Percentiles rank a stretch among this genome's conserved stretches.
Conservation (phyloP, 2,113 vertebrate genomes). For the Ascaphus truei region DNA sequence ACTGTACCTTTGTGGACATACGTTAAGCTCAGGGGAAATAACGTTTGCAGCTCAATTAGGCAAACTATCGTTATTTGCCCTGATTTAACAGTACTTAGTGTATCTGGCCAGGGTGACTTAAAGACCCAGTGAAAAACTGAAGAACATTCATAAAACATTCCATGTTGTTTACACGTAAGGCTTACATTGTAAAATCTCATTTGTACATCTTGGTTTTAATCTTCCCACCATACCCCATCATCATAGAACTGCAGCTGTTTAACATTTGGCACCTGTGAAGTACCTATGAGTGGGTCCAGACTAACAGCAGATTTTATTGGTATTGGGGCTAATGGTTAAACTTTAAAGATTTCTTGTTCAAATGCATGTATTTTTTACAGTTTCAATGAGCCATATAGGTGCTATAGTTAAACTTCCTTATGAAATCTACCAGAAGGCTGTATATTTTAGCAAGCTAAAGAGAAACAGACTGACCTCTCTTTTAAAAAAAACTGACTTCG, state of each 20-base stretch:
- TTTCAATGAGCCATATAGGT: slow-evolving; percentile 46
- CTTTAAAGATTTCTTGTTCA: slow-evolving; percentile 67
- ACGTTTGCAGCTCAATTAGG: no score
- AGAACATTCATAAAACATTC: slow-evolving; percentile 56
- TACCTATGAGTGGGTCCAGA: slow-evolving; percentile 50
- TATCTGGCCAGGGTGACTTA: slow-evolving; percentile 54
- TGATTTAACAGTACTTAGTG: no score
- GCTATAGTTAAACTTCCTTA: slow-evolving; percentile 47
- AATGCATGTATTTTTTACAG: slow-evolving; percentile 53
- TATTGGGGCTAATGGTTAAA: slow-evolving; percentile 51
- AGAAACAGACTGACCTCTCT: slow-evolving; percentile 54
- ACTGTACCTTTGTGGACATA: no score
- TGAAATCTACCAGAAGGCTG: slow-evolving; percentile 47
- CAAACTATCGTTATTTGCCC: no score
- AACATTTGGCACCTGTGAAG: slow-evolving; percentile 58
- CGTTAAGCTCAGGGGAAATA: no score
- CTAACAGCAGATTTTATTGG: slow-evolving; percentile 55
- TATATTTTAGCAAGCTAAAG: slow-evolving; percentile 47
- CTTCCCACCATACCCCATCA: slow-evolving; percentile 49
- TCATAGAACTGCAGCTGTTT: slow-evolving; percentile 53
- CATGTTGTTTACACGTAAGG: slow-evolving; percentile 58
- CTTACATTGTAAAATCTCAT: slow-evolving; percentile 60
- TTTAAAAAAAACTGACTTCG: slow-evolving; percentile 45
- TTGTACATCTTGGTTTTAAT: slow-evolving; percentile 60
- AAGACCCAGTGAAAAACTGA: slow-evolving; percentile 56